Percentiles rank a stretch among this genome's conserved stretches.
Conservation (phyloP, 92 coral and sea anemone species). For the Siderastrea siderea region DNA sequence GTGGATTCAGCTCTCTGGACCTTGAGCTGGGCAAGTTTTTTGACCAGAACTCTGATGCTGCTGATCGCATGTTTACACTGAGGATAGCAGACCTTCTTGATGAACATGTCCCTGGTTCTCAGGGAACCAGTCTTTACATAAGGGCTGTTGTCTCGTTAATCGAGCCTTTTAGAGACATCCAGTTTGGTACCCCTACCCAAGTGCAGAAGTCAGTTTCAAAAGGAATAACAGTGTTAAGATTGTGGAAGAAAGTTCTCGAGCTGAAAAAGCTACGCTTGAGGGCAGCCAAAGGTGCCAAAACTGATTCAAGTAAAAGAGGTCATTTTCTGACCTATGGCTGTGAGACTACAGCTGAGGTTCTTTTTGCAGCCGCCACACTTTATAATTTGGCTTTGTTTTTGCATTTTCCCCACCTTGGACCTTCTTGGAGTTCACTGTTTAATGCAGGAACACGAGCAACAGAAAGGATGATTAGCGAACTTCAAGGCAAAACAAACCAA, state of each 20-base stretch:
- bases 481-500: constrained; percentile 63
- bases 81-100: constrained; percentile 40
- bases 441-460: constrained; percentile 55
- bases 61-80: constrained; percentile 40
- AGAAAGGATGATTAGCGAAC: constrained; percentile 47
- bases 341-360: constrained; percentile 42
- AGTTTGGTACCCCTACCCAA: constrained; percentile 36
- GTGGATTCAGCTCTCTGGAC: constrained; percentile 44
- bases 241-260: constrained; percentile 43
- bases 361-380: constrained; percentile 55
- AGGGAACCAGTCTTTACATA: constrained; percentile 29
- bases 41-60: constrained; percentile 57
- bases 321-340: constrained; percentile 48
- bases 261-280: constrained; percentile 46
- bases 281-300: constrained; percentile 30
- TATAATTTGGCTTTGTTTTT: constrained; percentile 64
- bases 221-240: neutral
- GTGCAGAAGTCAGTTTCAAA: constrained; percentile 16
- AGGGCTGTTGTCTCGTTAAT: constrained; percentile 10
- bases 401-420: constrained; percentile 42
- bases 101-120: constrained; percentile 20
- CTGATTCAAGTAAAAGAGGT: constrained; percentile 38
- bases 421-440: constrained; percentile 51
- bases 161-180: constrained; percentile 23
- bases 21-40: constrained; percentile 45